A percentile compares a stretch with the other conserved stretches of the same genome.
These are phyloP conservation scores for Mycalesis mineus DNA, from an alignment of 2,888 invertebrate genomes.

Conservation along the genomic window DNA sequence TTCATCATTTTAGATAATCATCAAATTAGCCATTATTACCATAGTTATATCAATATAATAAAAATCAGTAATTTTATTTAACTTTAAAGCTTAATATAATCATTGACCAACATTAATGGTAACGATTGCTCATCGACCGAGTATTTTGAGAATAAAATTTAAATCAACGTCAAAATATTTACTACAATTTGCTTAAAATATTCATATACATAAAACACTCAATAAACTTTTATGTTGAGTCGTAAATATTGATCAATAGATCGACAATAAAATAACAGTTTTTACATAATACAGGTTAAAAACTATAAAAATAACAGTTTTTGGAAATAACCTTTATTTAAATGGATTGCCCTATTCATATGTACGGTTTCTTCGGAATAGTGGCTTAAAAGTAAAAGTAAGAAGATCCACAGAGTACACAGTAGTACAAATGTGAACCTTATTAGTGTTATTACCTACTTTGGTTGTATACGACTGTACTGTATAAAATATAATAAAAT, in stretches of 20 bases:
- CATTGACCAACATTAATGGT: not conserved
- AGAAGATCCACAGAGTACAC: too few species aligned
- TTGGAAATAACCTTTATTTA: not conserved
- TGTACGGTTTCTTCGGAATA: not conserved
- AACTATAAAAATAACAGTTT: not conserved
- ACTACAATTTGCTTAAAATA: not conserved
- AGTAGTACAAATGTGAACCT: too few species aligned
- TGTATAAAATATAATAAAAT: too few species aligned
- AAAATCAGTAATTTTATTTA: too few species aligned
- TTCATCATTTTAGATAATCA: too few species aligned
- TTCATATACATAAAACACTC: constrained; percentile 5
- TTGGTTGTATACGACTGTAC: too few species aligned
- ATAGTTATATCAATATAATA: too few species aligned
- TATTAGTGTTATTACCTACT: too few species aligned
- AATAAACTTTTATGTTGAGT: constrained; percentile 4
- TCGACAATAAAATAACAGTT: constrained; percentile 1
- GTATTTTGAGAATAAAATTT: not conserved
- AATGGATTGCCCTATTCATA: not conserved
- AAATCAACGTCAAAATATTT: not conserved
- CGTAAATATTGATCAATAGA: constrained; percentile 8
- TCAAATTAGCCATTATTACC: too few species aligned
- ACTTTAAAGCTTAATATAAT: too few species aligned
- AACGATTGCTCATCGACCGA: not conserved
- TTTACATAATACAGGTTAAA: not conserved
- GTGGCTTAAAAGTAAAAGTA: not conserved